Base-by-base conservation (phyloP, 1,140 invertebrate species). In the Stenopsyche tienmushanensis region DNA sequence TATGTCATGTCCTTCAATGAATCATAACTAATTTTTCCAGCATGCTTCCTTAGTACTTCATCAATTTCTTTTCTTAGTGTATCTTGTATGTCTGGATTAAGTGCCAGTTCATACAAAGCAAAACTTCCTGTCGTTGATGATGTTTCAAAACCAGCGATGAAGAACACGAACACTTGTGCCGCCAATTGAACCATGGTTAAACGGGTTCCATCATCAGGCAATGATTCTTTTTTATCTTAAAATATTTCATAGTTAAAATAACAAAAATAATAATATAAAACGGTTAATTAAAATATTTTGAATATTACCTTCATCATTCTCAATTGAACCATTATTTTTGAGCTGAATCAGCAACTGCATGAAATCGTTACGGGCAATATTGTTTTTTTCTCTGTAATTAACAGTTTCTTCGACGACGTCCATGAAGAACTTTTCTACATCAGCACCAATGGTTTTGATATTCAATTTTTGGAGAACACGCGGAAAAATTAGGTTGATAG, bases 111-210 rank as follows among this genome's bases (percentile, higher is more conserved):
- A 65, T 82, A 85, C 0, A 83, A 52, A 3, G 77, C 73, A 60
- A 82, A 84, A 9, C 78, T 73, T 62, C 87, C 74, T 0, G 84
- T 77, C 0, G 78, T 81, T 1, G 84, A 80, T 0, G 84, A 85
- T 0, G 87, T 87, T 60, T 88, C 86, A 63, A 83, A 87, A 1
- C 85, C 85, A 53, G 84, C 85, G 1, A 80, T 58, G 59, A 83
- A 81, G 62, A 85, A 83, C 0, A 83, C 70, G 47, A 80, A 78
- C 0, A 76, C 72, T 71, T 84, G 80, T 0, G 79, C 80, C 0
- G 78, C 73, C 0, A 83, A 8, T 39, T 39, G 7, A 39, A 39
- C n/a, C 34, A 39, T n/a, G n/a, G n/a, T n/a, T n/a, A n/a, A n/a
- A 39, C n/a, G 7, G n/a, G 34, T 8, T 39, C n/a, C 7, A 8